Base-by-base conservation (phyloP, 2,113 vertebrate genomes). In the Meleagris gallopavo region DNA sequence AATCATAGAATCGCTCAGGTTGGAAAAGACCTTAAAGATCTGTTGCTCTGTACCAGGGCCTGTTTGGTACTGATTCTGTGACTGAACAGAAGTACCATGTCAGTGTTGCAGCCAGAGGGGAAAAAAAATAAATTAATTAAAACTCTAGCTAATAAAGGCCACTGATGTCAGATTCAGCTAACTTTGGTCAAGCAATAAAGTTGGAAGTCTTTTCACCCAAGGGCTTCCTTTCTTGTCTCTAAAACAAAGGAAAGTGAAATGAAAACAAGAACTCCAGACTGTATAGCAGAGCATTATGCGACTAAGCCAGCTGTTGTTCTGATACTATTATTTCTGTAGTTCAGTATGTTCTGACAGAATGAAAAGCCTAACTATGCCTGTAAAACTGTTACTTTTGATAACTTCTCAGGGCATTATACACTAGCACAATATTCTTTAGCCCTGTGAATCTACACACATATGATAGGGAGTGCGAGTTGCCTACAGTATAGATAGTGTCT, bases 161-260 rank as follows among this genome's bases (percentile, higher is more conserved):
- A 34, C n/a, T 87, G 43, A 55, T 45, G 60, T 41, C 2, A 0
- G 30, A 90, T 52, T 24, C 66, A 82, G 54, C 74, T 88, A 88
- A 83, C 30, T 90, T 89, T 95, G 85, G 69, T 86, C 89, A 91
- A 78, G 79, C 65, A 86, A 84, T 91, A 88, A 90, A 80, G 54
- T 90, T 94, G 61, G 43, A 96, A 93, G 69, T 2, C 43, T 93
- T 78, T 89, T 78, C 69, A 64, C 72, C 20, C 30, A 57, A 48
- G 69, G 65, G 65, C 43, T 93, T 94, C 72, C 46, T 52, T 95
- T 91, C 94, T 77, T 89, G 72, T 83, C 55, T 88, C 57, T 83
- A 72, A 96, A 95, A 94, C 85, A 91, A 93, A 96, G 65, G 52
- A 95, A 94, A 97, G 89, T 90, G 79, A 96, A 95, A 94, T 91